Evolutionary conservation across 2,113 vertebrate species (phyloP).

Genomic region (Lota lota): DNA sequence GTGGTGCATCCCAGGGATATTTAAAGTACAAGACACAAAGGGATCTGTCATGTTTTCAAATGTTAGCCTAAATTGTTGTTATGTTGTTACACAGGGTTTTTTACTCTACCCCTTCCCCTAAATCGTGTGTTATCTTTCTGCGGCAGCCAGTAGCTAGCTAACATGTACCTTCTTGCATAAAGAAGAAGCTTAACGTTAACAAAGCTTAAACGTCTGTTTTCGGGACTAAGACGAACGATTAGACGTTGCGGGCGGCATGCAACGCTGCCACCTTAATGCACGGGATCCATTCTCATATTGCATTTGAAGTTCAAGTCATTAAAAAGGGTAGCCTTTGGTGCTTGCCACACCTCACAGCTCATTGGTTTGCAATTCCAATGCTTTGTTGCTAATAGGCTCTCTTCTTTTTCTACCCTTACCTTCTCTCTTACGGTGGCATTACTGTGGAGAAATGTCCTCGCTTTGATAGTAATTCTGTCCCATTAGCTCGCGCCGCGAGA

Average conservation of each 20-base stretch:
- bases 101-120: conserved; percentile 9
- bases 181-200: conserved; percentile 79
- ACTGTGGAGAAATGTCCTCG: conserved; percentile 68
- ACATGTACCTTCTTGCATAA: conserved; percentile 40
- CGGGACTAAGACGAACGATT: conserved; percentile 90
- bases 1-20: conserved; percentile 23
- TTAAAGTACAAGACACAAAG: conserved; percentile 35
- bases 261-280: conserved; percentile 87
- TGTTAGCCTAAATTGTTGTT: background rate
- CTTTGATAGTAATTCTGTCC: conserved; percentile 64
- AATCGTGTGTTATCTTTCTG: conserved; percentile 12
- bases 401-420: conserved; percentile 42
- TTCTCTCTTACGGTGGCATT: conserved; percentile 42
- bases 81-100: conserved; percentile 3
- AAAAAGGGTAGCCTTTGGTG: conserved; percentile 82
- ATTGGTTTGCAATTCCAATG: conserved; percentile 88
- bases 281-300: conserved; percentile 87
- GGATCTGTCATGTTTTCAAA: background rate
- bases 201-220: conserved; percentile 75
- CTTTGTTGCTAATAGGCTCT: conserved; percentile 84
- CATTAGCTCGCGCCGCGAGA: conserved; percentile 54
- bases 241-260: conserved; percentile 81
- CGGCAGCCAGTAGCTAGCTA: background rate
- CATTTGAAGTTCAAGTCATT: conserved; percentile 85
- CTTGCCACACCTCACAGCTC: conserved; percentile 80